Conservation (phyloP, 2,888 invertebrate species). For the Parnassius apollo region DNA sequence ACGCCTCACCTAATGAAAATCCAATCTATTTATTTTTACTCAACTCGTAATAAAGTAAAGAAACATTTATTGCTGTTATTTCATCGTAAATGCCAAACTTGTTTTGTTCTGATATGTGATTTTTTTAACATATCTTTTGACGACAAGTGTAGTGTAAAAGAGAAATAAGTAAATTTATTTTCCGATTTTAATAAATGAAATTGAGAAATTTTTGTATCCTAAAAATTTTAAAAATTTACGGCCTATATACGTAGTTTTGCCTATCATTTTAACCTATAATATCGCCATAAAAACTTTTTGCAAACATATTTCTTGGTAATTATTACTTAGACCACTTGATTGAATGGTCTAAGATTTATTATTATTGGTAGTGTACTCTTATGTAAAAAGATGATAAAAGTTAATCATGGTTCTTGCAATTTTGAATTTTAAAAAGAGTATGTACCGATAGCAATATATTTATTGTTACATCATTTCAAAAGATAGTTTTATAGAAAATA, state of each 20-base stretch:
- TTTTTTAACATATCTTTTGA: not conserved
- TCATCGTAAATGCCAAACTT: conserved; percentile 17
- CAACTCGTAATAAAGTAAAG: conserved; percentile 48
- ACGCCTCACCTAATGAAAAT: conserved; percentile 79
- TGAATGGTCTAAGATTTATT: no score
- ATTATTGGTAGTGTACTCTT: no score
- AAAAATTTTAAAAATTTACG: no score
- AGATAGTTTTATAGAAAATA: conserved; percentile 12
- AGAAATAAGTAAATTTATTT: no score
- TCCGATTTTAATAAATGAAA: no score
- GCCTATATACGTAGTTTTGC: no score
- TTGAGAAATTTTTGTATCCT: no score
- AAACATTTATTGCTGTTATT: conserved; percentile 43
- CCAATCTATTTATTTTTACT: conserved; percentile 68
- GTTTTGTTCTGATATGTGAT: conserved; percentile 4
- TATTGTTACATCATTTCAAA: not conserved
- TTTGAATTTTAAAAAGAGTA: conserved; percentile 2
- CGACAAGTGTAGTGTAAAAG: no score
- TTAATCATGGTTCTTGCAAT: not conserved
- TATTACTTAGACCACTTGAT: no score
- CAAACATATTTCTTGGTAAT: not conserved
- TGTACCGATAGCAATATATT: conserved; percentile 5
- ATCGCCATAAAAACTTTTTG: conserved; percentile 17
- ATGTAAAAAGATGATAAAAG: conserved; percentile 1
- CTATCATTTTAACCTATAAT: conserved; percentile 19